A percentile compares a stretch with the other conserved stretches of the same genome.
Evolutionary conservation across 2,888 invertebrate genomes (phyloP).

Genomic region (Petrophora chlorosata): DNA sequence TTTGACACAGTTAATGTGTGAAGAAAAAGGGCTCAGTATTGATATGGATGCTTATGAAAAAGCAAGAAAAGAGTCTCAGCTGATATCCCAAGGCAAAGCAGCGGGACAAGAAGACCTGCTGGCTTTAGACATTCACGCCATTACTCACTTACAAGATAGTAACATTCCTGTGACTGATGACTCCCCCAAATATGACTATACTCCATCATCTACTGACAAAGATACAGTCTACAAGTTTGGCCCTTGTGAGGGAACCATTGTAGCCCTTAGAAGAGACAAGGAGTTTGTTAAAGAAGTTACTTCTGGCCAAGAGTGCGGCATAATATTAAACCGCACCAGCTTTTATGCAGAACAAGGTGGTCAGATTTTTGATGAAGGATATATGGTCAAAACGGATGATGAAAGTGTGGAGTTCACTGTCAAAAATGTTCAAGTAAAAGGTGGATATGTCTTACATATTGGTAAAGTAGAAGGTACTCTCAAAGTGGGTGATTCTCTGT

Average conservation of each 20-base stretch:
- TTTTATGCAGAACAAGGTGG: constrained; percentile 99
- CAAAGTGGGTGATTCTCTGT: constrained; percentile 92
- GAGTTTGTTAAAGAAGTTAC: constrained; percentile 92
- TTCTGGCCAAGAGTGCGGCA: constrained; percentile 95
- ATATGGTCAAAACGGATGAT: constrained; percentile 91
- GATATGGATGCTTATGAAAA: constrained; percentile 97
- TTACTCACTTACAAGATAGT: constrained; percentile 93
- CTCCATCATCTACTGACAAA: constrained; percentile 84
- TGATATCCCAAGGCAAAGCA: constrained; percentile 94
- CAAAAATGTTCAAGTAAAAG: constrained; percentile 96
- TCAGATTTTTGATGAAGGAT: constrained; percentile 98
- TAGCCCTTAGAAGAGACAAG: constrained; percentile 91
- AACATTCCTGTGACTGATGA: constrained; percentile 94
- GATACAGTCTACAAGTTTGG: constrained; percentile 91
- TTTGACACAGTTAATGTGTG: constrained; percentile 98
- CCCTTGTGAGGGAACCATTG: constrained; percentile 88
- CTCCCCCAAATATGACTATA: constrained; percentile 95
- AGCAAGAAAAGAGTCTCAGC: constrained; percentile 94
- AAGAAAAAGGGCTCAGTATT: constrained; percentile 95
- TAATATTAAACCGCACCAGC: constrained; percentile 94
- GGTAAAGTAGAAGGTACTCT: constrained; percentile 94
- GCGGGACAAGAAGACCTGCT: constrained; percentile 92
- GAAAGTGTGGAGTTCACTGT: constrained; percentile 96
- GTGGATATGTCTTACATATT: constrained; percentile 97
- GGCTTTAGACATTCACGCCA: constrained; percentile 97